Conservation (phyloP, 2,888 invertebrate genomes). For the Eristalis pertinax region DNA sequence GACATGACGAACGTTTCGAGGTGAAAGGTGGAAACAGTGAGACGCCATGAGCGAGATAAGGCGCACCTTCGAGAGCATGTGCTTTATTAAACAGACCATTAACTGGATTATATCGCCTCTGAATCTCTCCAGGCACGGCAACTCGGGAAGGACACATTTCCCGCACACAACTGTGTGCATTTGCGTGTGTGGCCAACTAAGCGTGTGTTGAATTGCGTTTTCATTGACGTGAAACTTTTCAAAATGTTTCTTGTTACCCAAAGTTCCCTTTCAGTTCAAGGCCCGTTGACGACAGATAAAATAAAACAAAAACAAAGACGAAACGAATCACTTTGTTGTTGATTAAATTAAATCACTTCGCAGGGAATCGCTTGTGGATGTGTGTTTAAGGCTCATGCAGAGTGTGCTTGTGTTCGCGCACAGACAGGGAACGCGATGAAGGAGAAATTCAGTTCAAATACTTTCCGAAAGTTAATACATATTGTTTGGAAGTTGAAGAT, state of each 20-base stretch:
- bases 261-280: neutral
- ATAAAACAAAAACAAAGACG: neutral
- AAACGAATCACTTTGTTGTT: neutral
- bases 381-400: neutral
- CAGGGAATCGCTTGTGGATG: neutral
- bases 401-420: neutral
- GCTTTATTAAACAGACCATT: neutral
- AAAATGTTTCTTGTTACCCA: too few species aligned
- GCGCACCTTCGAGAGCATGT: neutral
- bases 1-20: neutral
- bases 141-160: neutral
- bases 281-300: neutral
- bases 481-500: conserved; percentile 43
- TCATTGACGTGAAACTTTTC: neutral
- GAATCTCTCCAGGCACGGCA: neutral
- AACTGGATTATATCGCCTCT: neutral
- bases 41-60: neutral
- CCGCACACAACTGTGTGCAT: neutral
- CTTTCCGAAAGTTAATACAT: conserved; percentile 33
- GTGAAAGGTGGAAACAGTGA: neutral
- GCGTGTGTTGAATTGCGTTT: neutral
- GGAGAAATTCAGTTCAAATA: conserved; percentile 47
- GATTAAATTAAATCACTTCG: neutral
- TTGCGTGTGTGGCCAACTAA: neutral
- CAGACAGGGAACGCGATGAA: conserved; percentile 7